Conservation (phyloP, 2,888 invertebrate genomes). For the Amorpha juglandis region DNA sequence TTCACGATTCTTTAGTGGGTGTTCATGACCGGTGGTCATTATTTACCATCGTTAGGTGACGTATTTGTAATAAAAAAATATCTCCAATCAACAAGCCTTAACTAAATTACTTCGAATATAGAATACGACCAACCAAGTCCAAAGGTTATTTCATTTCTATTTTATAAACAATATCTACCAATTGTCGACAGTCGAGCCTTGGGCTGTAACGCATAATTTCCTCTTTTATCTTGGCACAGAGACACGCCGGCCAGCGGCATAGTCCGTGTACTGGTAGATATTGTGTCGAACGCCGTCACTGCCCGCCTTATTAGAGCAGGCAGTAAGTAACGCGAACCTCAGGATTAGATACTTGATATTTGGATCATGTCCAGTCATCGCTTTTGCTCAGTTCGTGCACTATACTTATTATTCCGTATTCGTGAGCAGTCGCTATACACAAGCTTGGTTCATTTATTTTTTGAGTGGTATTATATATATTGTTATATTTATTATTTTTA, state of each 20-base stretch:
- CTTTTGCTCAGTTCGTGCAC: neutral
- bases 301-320: neutral
- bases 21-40: too few relatives aligned
- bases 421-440: neutral
- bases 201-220: neutral
- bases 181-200: neutral
- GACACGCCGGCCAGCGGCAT: neutral
- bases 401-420: neutral
- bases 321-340: neutral
- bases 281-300: neutral
- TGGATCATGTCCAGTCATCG: neutral
- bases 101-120: too few relatives aligned
- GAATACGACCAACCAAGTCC: too few relatives aligned
- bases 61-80: too few relatives aligned
- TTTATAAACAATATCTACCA: neutral
- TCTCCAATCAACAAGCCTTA: too few relatives aligned
- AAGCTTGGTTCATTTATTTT: too few relatives aligned
- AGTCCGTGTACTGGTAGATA: neutral
- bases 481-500: too few relatives aligned
- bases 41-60: too few relatives aligned
- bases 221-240: neutral
- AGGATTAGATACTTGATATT: neutral
- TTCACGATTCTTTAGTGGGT: too few relatives aligned
- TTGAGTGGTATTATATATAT: too few relatives aligned
- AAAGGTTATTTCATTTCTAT: neutral